Evolutionary conservation across 2,113 vertebrate species (phyloP).

Genomic region (Leptosomus discolor): DNA sequence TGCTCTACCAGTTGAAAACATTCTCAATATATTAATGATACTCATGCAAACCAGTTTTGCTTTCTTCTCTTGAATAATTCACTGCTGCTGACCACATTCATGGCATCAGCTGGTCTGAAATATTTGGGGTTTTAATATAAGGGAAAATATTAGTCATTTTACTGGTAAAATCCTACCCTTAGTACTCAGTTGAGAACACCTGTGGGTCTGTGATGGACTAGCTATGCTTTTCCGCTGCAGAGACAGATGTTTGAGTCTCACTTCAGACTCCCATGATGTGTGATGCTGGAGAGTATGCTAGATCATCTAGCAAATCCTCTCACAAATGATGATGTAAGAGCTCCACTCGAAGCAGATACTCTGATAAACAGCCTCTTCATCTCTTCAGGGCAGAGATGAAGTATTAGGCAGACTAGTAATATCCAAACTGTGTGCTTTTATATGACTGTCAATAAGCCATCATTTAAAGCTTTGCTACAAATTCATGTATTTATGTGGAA

Average conservation of each 20-base stretch:
- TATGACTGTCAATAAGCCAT: background rate
- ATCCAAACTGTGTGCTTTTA: background rate
- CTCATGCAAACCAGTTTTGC: background rate
- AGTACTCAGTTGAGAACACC: background rate
- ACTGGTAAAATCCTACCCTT: background rate
- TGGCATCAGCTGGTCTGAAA: background rate
- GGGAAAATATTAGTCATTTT: background rate
- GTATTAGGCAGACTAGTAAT: background rate
- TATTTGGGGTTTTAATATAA: too few species aligned
- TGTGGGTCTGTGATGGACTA: background rate
- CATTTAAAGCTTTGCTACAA: background rate
- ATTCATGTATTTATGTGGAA: background rate
- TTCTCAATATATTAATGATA: background rate
- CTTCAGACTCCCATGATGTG: fast-evolving
- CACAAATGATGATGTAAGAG: background rate
- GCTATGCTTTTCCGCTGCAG: background rate
- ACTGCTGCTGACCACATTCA: background rate
- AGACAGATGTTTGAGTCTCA: background rate
- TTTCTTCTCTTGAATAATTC: background rate
- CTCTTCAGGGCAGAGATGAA: background rate
- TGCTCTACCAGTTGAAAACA: background rate
- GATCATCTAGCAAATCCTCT: background rate
- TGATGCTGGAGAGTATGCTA: background rate
- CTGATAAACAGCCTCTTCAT: background rate
- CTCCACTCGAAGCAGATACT: background rate